Base-by-base conservation (phyloP, 2,888 invertebrate species). In the Thera obeliscata region DNA sequence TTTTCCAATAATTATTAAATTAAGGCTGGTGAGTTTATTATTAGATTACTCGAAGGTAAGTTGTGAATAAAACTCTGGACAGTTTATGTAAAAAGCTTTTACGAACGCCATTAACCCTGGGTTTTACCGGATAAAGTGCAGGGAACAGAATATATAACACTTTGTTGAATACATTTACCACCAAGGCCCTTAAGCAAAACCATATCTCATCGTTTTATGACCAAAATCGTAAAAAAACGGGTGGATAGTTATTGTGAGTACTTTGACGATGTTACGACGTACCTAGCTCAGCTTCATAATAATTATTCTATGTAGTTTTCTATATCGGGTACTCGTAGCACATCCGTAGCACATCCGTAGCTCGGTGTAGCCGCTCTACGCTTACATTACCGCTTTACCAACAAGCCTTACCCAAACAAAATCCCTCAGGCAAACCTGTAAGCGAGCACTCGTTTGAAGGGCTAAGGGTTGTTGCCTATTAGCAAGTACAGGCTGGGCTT, bases 401-500 rank as follows among this genome's bases (percentile, higher is more conserved):
- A 58, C 56, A 48, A 79, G 83, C 84, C 76, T 73, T 75, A 75
- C 74, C 74, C 78, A 76, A 81, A 79, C 79, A 80, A 74, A 78
- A 43, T 80, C 80, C 84, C 82, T 76, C 70, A 76, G 76, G 82
- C 81, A 71, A 77, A 78, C 72, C 62, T 68, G 66, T 69, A 74
- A 71, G 70, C 76, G 71, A 67, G 68, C 73, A 73, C 81, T 85
- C 72, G 77, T 80, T 79, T 84, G 80, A 78, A 87, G 85, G 78
- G 81, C 78, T 71, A 66, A 74, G 78, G 75, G 78, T 79, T 86
- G 88, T 87, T 87, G 86, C 87, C 85, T 86, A 86, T 90, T 89
- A 90, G 83, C 76, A 33, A 76, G 82, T 79, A 78, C 85, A 77
- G 81, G 85, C 81, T 86, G 84, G 83, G 87, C 88, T 88, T 89